Percentiles rank a stretch among this genome's conserved stretches.
Evolutionary conservation across 2,797 vertebrate species (phyloP).

Genomic region (Bradypodion ventrale): DNA sequence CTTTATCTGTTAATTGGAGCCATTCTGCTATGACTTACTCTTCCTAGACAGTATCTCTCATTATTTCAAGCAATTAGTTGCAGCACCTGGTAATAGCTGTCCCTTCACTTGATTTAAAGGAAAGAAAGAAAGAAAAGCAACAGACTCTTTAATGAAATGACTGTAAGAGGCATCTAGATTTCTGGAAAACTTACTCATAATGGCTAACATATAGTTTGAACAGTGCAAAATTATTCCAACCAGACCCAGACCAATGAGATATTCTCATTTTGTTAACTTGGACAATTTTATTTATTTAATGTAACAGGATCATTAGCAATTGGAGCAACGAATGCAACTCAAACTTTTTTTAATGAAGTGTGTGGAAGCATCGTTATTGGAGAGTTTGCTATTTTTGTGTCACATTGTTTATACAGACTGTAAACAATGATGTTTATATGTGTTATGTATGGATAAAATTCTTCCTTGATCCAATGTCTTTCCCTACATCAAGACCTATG

Average conservation of each 20-base stretch:
- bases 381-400: not conserved
- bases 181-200: not conserved
- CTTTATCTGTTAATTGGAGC: slow-evolving; percentile 18
- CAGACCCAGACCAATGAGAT: not conserved
- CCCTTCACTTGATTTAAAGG: not conserved
- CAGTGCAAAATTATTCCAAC: not conserved
- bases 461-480: too few species aligned
- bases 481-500: too few species aligned
- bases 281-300: not conserved
- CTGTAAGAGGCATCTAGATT: not conserved
- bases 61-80: slow-evolving; percentile 19
- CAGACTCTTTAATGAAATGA: not conserved
- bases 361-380: not conserved
- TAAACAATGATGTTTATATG: not conserved
- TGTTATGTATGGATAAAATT: not conserved
- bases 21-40: slow-evolving; percentile 9
- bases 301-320: not conserved
- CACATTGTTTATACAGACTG: not conserved
- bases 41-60: slow-evolving; percentile 4
- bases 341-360: not conserved
- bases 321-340: not conserved
- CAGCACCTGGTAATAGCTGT: slow-evolving; percentile 9
- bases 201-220: not conserved
- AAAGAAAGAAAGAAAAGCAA: not conserved
- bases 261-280: not conserved